Evolutionary conservation across 1,140 invertebrate genomes (phyloP).

Genomic region (Hirudo medicinalis): DNA sequence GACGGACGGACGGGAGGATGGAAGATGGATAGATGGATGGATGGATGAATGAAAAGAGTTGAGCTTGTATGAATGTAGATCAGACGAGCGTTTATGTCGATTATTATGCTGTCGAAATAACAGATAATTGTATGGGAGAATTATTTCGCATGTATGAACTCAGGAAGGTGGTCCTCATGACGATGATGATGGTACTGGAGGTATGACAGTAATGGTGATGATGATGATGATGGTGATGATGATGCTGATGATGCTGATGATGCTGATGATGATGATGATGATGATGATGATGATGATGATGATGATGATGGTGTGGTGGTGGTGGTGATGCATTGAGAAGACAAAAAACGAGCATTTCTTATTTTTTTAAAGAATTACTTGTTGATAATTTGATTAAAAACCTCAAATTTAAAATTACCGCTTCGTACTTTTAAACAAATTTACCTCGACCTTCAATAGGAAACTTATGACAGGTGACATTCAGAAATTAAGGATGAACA

Average conservation of each 20-base stretch:
- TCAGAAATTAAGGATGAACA: not conserved
- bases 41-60: not conserved
- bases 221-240: not conserved
- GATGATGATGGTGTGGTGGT: not conserved
- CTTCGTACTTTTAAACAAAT: too few relatives aligned
- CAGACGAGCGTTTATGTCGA: conserved; percentile 1
- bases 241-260: not conserved
- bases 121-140: not conserved
- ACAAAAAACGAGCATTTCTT: not conserved
- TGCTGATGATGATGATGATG: not conserved
- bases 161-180: not conserved
- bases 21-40: not conserved
- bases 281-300: not conserved
- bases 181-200: conserved; percentile 1
- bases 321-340: not conserved
- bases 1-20: not conserved
- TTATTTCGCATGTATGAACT: too few relatives aligned
- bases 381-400: not conserved
- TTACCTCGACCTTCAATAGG: not conserved
- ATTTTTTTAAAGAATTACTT: not conserved
- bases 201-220: not conserved
- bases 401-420: too few relatives aligned
- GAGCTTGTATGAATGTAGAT: conserved; percentile 1
- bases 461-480: not conserved
- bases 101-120: not conserved